phyloP scores from a whole-genome alignment of 2,113 vertebrate species.

The Pangasianodon hypophthalmus region DNA sequence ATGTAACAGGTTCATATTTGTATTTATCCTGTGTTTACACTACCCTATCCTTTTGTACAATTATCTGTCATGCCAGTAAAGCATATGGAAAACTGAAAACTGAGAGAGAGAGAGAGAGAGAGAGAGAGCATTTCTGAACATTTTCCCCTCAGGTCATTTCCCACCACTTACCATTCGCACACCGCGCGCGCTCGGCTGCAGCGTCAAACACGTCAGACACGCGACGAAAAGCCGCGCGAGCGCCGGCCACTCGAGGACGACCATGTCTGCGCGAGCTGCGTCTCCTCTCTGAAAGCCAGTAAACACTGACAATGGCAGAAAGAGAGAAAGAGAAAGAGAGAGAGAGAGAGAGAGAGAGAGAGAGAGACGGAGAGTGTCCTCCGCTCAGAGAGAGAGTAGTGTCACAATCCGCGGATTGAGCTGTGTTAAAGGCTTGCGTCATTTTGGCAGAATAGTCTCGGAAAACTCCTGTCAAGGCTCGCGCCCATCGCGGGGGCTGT shows the following conservation, averaged over 20 bases:
- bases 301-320: background rate
- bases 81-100: no score
- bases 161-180: constrained; percentile 16
- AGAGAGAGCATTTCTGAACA: no score
- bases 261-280: constrained; percentile 6
- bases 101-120: no score
- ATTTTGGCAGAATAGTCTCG: background rate
- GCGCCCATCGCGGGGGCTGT: background rate
- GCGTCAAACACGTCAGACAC: background rate
- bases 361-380: background rate
- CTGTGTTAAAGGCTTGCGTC: constrained; percentile 23
- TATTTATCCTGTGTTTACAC: no score
- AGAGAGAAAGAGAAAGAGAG: background rate
- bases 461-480: constrained; percentile 3
- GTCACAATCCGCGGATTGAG: background rate
- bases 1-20: background rate
- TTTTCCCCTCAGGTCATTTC: background rate
- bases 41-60: no score
- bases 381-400: background rate
- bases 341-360: background rate
- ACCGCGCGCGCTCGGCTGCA: constrained; percentile 12
- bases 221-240: constrained; percentile 10
- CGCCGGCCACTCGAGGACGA: background rate
- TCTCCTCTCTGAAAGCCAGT: background rate
- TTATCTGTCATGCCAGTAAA: no score